Base-by-base conservation (phyloP, 2,113 vertebrate genomes). In the Odontesthes bonariensis region DNA sequence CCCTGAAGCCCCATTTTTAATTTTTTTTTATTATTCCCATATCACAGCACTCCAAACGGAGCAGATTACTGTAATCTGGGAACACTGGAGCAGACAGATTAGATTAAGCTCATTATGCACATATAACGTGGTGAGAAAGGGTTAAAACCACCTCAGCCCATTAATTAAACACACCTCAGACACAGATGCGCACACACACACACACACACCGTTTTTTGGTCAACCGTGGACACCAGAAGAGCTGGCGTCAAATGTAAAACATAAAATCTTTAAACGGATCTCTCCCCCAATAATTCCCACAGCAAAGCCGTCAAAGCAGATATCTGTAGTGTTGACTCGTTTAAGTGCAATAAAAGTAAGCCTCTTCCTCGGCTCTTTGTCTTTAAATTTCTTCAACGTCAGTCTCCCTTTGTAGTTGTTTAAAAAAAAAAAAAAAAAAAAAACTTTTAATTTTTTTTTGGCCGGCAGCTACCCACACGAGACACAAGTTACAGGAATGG, bases 21-120 rank as follows among this genome's bases (percentile, higher is more conserved):
- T 57, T 35, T 20, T 58, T 40, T 81, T 53, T 67, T 72, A 83
- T 91, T 76, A 86, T 84, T 86, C 86, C 84, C 78, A 58, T 91
- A 91, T 93, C 90, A 88, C 84, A 77, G 78, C 70, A 81, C 73
- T 84, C 81, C 86, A 91, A 90, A 90, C 14, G 73, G 71, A 79
- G 85, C 75, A 91, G 88, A 92, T 92, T 92, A 92, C 85, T 80
- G 81, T 93, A 92, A 93, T 93, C 92, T 91, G 84, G 60, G 82
- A 91, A 92, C 86, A 91, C 85, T 88, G 89, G 73, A 87, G 88
- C 84, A 89, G 82, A 90, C 86, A 91, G 90, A 92, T 93, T 91
- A 92, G 84, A 90, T 90, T 90, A 92, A 89, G 72, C 66, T 90
- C 84, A 87, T 90, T 87, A 89, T 73, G 73, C 75, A 87, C 80